Evolutionary conservation across 1,140 invertebrate species (phyloP).

Genomic region (Trigoniulus corallinus): DNA sequence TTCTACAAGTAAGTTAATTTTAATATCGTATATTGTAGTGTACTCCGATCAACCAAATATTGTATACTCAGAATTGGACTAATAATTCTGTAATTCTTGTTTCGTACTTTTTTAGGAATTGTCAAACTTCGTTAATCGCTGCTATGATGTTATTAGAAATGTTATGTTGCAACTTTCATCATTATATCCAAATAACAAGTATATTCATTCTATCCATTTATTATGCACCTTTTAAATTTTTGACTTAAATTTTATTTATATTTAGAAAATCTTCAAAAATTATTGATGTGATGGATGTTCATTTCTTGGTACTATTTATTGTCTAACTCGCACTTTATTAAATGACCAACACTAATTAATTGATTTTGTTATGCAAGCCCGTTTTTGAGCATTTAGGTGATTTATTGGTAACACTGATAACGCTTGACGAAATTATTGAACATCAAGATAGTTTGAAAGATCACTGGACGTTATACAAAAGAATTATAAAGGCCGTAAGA

Average conservation of each 20-base stretch:
- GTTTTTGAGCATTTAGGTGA: constrained; percentile 45
- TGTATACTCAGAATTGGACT: too few relatives aligned
- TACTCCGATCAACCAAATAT: too few relatives aligned
- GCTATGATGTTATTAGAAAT: constrained; percentile 44
- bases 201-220: not conserved
- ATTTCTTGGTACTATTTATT: constrained; percentile 26
- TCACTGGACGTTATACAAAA: constrained; percentile 50
- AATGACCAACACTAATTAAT: not conserved
- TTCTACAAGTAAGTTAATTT: constrained; percentile 33
- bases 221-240: not conserved
- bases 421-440: constrained; percentile 49
- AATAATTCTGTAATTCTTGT: constrained; percentile 5
- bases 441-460: constrained; percentile 39
- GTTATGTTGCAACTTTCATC: constrained; percentile 46
- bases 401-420: constrained; percentile 47
- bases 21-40: constrained; percentile 1
- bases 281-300: constrained; percentile 30
- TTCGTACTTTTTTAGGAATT: constrained; percentile 29
- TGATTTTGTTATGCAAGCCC: constrained; percentile 28
- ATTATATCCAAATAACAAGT: constrained; percentile 27
- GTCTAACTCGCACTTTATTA: constrained; percentile 14
- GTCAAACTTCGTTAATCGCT: constrained; percentile 43
- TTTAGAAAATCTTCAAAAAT: constrained; percentile 22
- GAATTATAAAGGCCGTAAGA: constrained; percentile 45
- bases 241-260: constrained; percentile 5